A percentile compares a stretch with the other conserved stretches of the same genome.
phyloP scores from a whole-genome alignment of 1,140 invertebrate genomes.

The Varroa destructor region DNA sequence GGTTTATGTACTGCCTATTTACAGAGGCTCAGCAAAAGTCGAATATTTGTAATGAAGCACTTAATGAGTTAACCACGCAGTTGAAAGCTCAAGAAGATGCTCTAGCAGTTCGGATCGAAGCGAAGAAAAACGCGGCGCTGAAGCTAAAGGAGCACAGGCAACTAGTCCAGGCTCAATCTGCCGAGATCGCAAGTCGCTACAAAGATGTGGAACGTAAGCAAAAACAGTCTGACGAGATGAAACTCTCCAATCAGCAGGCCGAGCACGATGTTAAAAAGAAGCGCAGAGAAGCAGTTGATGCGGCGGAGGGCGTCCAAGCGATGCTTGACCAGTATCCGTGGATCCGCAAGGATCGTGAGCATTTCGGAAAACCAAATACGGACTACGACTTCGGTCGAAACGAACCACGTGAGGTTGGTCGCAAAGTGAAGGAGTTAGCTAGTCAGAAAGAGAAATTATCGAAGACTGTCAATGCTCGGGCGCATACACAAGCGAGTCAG shows the following conservation, averaged over 20 bases:
- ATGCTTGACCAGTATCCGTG: slow-evolving; percentile 52
- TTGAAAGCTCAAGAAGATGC: slow-evolving; percentile 19
- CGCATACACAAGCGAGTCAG: slow-evolving; percentile 44
- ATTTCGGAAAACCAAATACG: slow-evolving; percentile 56
- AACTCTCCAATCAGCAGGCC: slow-evolving; percentile 63
- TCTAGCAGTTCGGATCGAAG: slow-evolving; percentile 35
- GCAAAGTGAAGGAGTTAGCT: slow-evolving; percentile 50
- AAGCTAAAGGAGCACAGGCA: slow-evolving; percentile 58
- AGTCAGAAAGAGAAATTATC: slow-evolving; percentile 58
- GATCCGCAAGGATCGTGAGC: slow-evolving; percentile 63
- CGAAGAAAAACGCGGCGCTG: slow-evolving; percentile 43
- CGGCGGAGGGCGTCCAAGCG: slow-evolving; percentile 44
- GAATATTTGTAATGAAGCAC: neutral
- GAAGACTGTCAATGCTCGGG: slow-evolving; percentile 64
- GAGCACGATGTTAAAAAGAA: slow-evolving; percentile 50
- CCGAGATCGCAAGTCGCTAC: slow-evolving; percentile 55
- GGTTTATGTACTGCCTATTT: slow-evolving; percentile 9
- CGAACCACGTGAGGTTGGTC: slow-evolving; percentile 47
- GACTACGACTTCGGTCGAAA: slow-evolving; percentile 47
- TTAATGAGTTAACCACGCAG: neutral
- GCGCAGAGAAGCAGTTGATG: slow-evolving; percentile 43
- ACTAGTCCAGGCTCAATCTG: slow-evolving; percentile 56
- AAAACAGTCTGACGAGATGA: slow-evolving; percentile 44
- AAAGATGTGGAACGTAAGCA: slow-evolving; percentile 45
- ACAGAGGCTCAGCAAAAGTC: slow-evolving; percentile 5